Percentiles rank a stretch among this genome's conserved stretches.
Evolutionary conservation across 1,140 invertebrate genomes (phyloP).

Genomic region (Caenorhabditis brenneri): DNA sequence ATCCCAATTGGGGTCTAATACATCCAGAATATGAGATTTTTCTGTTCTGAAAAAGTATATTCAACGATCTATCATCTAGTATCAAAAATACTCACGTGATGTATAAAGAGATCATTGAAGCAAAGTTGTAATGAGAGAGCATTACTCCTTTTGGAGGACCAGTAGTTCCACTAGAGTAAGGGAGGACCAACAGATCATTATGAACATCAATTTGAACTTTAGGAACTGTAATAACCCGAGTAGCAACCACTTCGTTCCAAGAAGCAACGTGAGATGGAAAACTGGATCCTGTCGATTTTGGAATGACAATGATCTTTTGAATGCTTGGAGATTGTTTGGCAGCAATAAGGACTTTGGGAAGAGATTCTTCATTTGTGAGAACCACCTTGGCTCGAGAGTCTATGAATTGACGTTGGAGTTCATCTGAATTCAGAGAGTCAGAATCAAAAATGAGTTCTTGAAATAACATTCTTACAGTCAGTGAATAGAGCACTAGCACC

Average conservation of each 20-base stretch:
- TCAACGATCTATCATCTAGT: no score
- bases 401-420: conserved; percentile 55
- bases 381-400: conserved; percentile 53
- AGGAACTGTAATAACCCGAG: not conserved
- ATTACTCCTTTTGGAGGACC: conserved; percentile 74
- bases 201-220: conserved; percentile 50
- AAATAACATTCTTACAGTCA: conserved; percentile 53
- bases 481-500: conserved; percentile 57
- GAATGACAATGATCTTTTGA: conserved; percentile 46
- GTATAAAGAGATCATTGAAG: conserved; percentile 74
- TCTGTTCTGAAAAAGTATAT: conserved; percentile 21
- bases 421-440: conserved; percentile 36
- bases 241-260: conserved; percentile 35
- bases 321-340: conserved; percentile 45
- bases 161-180: conserved; percentile 72
- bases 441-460: not conserved
- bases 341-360: conserved; percentile 49
- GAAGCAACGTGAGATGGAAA: conserved; percentile 33
- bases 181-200: conserved; percentile 55
- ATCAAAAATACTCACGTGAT: conserved; percentile 29
- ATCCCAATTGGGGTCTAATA: conserved; percentile 48
- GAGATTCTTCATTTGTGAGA: conserved; percentile 47
- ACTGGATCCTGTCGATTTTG: not conserved
- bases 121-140: conserved; percentile 74
- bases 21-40: not conserved